phyloP scores from a whole-genome alignment of 2,113 vertebrate genomes.

The Halcyon malimbica region DNA sequence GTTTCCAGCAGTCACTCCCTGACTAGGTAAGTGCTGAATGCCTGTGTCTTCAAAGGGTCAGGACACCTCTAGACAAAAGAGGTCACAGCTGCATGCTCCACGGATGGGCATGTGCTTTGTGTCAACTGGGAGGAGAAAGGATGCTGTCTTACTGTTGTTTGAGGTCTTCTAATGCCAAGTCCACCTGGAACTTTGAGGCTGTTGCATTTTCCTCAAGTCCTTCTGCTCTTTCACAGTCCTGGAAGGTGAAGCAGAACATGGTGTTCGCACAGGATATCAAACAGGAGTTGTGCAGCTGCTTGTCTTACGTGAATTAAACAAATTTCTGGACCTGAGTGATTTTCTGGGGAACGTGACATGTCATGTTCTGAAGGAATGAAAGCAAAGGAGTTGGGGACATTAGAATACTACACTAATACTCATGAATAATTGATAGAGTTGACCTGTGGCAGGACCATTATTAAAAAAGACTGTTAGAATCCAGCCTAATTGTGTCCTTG shows the following conservation, averaged over 20 bases:
- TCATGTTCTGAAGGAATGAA: background rate
- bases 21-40: background rate
- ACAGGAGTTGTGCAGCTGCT: background rate
- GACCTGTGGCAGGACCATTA: background rate
- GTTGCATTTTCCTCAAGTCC: background rate
- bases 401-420: background rate
- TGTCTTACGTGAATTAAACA: background rate
- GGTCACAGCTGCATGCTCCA: background rate
- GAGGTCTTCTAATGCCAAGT: background rate
- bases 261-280: background rate
- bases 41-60: background rate
- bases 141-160: background rate
- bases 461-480: background rate
- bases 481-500: background rate
- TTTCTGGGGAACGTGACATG: background rate
- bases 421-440: background rate
- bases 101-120: background rate
- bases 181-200: background rate
- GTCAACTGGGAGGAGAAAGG: background rate
- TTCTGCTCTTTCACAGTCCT: background rate
- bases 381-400: background rate
- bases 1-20: background rate
- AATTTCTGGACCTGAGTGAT: background rate
- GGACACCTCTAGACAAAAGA: background rate
- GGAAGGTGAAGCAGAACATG: background rate